phyloP scores from a whole-genome alignment of 2,888 invertebrate species.

The Dorcus parallelipipedus region DNA sequence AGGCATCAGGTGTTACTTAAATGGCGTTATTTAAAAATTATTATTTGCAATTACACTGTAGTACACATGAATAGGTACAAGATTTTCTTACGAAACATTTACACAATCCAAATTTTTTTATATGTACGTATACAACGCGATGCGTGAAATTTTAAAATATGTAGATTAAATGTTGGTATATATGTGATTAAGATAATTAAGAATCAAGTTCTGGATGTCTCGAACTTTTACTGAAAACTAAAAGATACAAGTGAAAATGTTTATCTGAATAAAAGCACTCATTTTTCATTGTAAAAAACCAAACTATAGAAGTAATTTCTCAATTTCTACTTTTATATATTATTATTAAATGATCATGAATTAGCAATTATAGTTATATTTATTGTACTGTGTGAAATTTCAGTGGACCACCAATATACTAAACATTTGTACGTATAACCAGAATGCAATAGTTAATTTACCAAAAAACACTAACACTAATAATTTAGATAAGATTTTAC shows the following conservation, averaged over 20 bases:
- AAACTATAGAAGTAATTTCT: constrained; percentile 1
- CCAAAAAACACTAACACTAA: constrained; percentile 5
- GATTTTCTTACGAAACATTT: too few species aligned
- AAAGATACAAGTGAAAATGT: neutral
- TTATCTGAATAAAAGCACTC: neutral
- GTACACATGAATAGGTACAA: neutral
- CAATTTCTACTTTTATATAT: constrained; percentile 40
- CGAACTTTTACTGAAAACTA: neutral
- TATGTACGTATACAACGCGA: too few species aligned
- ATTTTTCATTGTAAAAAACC: constrained; percentile 6
- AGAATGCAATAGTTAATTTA: too few species aligned
- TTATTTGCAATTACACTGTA: too few species aligned
- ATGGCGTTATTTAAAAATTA: too few species aligned
- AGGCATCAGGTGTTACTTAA: neutral
- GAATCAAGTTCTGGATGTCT: neutral
- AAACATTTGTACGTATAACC: constrained; percentile 16
- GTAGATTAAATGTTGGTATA: constrained; percentile 9
- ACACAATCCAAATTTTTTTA: too few species aligned
- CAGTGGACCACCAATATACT: constrained; percentile 39
- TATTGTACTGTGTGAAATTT: constrained; percentile 36
- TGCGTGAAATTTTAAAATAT: constrained; percentile 9
- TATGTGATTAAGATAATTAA: constrained; percentile 4
- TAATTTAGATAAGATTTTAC: constrained; percentile 14
- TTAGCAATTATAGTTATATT: constrained; percentile 10
- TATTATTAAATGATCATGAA: constrained; percentile 13